phyloP scores from a whole-genome alignment of 2,113 vertebrate species.

The Lophura nycthemera region DNA sequence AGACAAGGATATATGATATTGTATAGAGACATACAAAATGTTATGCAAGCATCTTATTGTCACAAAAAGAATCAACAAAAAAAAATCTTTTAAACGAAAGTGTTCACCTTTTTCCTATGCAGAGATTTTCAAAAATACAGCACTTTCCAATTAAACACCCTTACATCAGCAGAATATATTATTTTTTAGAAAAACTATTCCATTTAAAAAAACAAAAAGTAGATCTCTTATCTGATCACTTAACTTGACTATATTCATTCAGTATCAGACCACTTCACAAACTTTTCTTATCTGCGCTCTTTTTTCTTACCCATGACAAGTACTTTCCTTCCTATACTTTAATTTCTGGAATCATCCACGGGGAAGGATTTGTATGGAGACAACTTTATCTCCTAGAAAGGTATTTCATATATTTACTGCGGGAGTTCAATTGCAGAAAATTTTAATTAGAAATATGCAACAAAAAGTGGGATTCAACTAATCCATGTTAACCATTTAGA shows the following conservation, averaged over 20 bases:
- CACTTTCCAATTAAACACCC: not conserved
- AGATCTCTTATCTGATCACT: not conserved
- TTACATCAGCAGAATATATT: not conserved
- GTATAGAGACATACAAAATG: not conserved
- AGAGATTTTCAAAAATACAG: not conserved
- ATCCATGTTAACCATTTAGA: not conserved
- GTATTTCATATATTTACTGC: not conserved
- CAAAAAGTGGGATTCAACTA: not conserved
- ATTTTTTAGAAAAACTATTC: not conserved
- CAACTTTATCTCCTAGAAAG: not conserved
- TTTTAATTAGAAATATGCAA: not conserved
- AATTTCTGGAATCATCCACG: not conserved
- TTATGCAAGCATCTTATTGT: not conserved
- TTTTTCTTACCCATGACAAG: not conserved
- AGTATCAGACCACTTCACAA: not conserved
- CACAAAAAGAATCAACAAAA: not conserved
- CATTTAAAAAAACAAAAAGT: not conserved
- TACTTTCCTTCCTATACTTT: not conserved
- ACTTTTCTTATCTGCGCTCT: not conserved
- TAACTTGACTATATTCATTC: not conserved
- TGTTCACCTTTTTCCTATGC: not conserved
- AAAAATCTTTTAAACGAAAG: not conserved
- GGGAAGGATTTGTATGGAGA: not conserved
- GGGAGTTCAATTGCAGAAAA: not conserved
- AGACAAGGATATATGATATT: not conserved